These are phyloP conservation scores for Cossypha heuglini DNA, from an alignment of 2,797 vertebrate genomes.

Conservation along the genomic window DNA sequence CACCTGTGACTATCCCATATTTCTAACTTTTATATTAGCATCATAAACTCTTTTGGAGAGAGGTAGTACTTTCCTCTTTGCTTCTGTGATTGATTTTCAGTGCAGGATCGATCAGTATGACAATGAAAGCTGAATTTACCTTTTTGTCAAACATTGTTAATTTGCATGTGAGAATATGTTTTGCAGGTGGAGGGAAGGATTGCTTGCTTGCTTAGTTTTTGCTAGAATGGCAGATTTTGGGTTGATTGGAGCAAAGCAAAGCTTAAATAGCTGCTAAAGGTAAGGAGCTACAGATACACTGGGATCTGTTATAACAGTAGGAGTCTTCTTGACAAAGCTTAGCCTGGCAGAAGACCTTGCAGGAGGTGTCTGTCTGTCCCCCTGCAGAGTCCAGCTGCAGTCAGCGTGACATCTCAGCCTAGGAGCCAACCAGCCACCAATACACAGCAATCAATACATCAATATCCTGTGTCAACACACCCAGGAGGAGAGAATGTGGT, in stretches of 20 bases:
- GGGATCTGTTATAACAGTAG: neutral
- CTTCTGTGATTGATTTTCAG: neutral
- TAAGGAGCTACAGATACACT: neutral
- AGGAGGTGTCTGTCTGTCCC: neutral
- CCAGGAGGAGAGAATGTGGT: neutral
- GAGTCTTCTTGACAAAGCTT: neutral
- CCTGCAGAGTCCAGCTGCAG: neutral
- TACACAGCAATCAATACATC: neutral
- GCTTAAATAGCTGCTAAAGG: neutral
- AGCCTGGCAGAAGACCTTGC: neutral
- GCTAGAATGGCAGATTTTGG: neutral
- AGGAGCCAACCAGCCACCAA: neutral
- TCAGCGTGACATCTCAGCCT: neutral
- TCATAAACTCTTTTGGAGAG: neutral
- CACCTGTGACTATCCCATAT: neutral
- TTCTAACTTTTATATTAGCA: neutral
- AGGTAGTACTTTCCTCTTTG: neutral
- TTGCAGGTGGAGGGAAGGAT: neutral
- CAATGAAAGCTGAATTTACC: neutral
- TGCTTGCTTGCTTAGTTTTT: neutral
- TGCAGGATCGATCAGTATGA: fast-evolving
- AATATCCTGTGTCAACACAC: neutral
- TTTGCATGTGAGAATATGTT: fast-evolving
- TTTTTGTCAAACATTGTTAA: neutral
- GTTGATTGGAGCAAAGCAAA: neutral